Conservation (phyloP, 2,888 invertebrate species). For the Oscheius sp. region DNA sequence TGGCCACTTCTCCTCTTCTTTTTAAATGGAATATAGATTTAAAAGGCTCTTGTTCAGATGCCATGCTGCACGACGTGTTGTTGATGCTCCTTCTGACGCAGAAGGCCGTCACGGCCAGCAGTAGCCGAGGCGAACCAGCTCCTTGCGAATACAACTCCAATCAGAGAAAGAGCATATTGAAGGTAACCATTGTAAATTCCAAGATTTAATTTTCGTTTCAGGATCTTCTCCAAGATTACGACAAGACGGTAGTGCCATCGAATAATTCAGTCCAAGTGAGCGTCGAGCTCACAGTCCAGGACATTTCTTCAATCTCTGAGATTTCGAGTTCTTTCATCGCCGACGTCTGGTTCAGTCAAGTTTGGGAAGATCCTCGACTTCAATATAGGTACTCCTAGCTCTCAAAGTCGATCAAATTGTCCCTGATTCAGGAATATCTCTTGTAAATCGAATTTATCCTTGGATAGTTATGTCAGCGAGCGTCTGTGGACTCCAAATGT, state of each 20-base stretch:
- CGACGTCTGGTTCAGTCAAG: slow-evolving; percentile 72
- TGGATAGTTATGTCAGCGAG: slow-evolving; percentile 70
- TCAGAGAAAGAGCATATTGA: slow-evolving; percentile 64
- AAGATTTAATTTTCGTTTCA: too few species aligned
- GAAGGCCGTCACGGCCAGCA: slow-evolving; percentile 17
- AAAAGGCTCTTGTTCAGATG: too few species aligned
- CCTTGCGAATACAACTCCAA: slow-evolving; percentile 53
- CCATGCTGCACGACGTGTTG: slow-evolving; percentile 54
- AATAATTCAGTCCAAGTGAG: slow-evolving; percentile 68
- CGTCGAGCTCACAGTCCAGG: slow-evolving; percentile 71
- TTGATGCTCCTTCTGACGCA: slow-evolving; percentile 44
- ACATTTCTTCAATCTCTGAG: slow-evolving; percentile 71
- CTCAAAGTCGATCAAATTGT: not conserved
- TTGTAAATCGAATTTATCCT: slow-evolving; percentile 70
- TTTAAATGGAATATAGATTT: too few species aligned
- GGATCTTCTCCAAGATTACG: slow-evolving; percentile 67
- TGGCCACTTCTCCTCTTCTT: too few species aligned
- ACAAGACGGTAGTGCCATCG: slow-evolving; percentile 71
- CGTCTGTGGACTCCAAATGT: slow-evolving; percentile 71
- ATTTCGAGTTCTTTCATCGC: slow-evolving; percentile 71
- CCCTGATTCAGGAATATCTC: slow-evolving; percentile 57
- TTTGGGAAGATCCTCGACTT: slow-evolving; percentile 69
- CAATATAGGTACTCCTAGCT: slow-evolving; percentile 67
- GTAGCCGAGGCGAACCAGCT: not conserved
- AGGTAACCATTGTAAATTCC: too few species aligned